Percentiles rank a stretch among this genome's conserved stretches.
Conservation (phyloP, 2,113 vertebrate genomes). For the Herpailurus yagouaroundi region DNA sequence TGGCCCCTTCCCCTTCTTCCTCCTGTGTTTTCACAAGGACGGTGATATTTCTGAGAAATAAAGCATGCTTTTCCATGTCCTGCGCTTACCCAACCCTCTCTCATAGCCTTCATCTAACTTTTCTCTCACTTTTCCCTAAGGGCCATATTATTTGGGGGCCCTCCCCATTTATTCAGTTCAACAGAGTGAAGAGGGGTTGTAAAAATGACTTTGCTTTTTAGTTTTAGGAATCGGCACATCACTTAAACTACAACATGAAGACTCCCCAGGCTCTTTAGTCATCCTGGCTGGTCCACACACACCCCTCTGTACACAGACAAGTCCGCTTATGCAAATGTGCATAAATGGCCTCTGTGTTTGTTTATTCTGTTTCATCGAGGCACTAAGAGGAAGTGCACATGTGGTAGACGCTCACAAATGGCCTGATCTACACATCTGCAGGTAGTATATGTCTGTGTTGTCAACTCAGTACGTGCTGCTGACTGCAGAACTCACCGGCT, state of each 20-base stretch:
- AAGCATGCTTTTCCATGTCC: neutral
- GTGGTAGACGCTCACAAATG: neutral
- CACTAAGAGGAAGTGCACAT: neutral
- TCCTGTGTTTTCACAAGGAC: slow-evolving; percentile 27
- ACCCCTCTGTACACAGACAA: neutral
- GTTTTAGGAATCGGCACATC: neutral
- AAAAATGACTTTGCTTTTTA: neutral
- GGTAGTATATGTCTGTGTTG: neutral
- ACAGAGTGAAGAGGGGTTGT: neutral
- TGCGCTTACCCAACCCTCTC: slow-evolving; percentile 57
- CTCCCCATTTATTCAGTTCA: neutral
- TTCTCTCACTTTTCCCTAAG: slow-evolving; percentile 64
- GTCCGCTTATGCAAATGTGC: neutral
- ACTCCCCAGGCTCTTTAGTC: neutral
- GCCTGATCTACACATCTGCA: neutral
- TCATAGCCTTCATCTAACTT: slow-evolving; percentile 71
- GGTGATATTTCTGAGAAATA: slow-evolving; percentile 9
- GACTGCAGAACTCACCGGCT: neutral
- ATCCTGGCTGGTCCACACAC: neutral
- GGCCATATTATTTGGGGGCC: neutral
- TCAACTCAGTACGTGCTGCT: neutral
- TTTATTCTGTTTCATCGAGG: neutral
- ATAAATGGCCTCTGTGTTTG: neutral
- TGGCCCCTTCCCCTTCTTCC: neutral
- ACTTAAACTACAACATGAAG: neutral